A percentile compares a stretch with the other conserved stretches of the same genome.
These are phyloP conservation scores for Gouania willdenowi DNA, from an alignment of 2,797 vertebrate species.

Conservation along the genomic window DNA sequence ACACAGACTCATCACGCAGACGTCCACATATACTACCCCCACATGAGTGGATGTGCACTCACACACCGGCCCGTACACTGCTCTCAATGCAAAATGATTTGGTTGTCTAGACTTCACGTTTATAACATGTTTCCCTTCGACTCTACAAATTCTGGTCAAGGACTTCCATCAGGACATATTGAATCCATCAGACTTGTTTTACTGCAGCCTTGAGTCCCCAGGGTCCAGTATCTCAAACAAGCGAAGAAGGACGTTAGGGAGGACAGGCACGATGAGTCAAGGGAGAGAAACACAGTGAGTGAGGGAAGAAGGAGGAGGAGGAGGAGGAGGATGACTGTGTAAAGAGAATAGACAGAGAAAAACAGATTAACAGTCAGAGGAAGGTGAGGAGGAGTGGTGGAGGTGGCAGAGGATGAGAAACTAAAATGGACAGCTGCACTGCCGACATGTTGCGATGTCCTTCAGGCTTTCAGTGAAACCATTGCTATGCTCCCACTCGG, in stretches of 20 bases:
- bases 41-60: conserved; percentile 5
- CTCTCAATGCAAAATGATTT: not conserved
- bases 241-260: conserved; percentile 46
- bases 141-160: conserved; percentile 36
- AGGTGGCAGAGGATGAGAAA: conserved; percentile 28
- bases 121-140: not conserved
- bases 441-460: conserved; percentile 47
- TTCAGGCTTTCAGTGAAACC: conserved; percentile 44
- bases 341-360: conserved; percentile 41
- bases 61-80: conserved; percentile 11
- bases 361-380: conserved; percentile 44
- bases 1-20: conserved; percentile 44
- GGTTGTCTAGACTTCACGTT: not conserved
- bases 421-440: conserved; percentile 50
- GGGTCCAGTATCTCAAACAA: conserved; percentile 55
- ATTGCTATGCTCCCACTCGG: conserved; percentile 14
- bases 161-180: conserved; percentile 37
- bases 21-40: conserved; percentile 26
- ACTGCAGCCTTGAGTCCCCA: conserved; percentile 51
- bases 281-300: conserved; percentile 32
- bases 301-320: conserved; percentile 16
- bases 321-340: conserved; percentile 34
- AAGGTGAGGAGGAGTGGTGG: conserved; percentile 9
- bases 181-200: conserved; percentile 49
- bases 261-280: conserved; percentile 58